phyloP scores from a whole-genome alignment of 37 sponge, comb jelly and placozoan genomes.

The Crambe crambe region DNA sequence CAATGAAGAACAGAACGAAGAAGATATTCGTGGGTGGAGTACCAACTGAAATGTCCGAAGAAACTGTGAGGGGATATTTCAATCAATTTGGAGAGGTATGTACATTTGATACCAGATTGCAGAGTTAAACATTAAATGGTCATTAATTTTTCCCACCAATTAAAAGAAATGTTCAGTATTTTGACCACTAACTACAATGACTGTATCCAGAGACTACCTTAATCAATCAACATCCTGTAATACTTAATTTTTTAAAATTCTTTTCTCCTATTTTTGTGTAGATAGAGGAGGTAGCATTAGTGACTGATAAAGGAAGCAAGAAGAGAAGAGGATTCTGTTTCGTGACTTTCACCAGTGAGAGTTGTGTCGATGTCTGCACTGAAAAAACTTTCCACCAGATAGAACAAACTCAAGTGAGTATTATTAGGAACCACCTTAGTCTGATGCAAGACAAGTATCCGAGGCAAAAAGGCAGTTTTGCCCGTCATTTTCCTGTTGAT shows the following conservation, averaged over 20 bases:
- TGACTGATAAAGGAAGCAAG: constrained; percentile 52
- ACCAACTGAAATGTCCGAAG: constrained; percentile 63
- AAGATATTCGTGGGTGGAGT: constrained; percentile 91
- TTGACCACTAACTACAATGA: too few relatives aligned
- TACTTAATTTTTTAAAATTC: too few relatives aligned
- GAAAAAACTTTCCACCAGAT: constrained; percentile 48
- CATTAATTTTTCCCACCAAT: not conserved
- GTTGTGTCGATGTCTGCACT: constrained; percentile 59
- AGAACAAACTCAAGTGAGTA: constrained; percentile 28
- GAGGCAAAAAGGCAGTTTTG: too few relatives aligned
- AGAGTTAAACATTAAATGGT: not conserved
- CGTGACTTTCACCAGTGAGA: constrained; percentile 59
- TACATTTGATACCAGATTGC: too few relatives aligned
- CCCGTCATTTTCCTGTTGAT: too few relatives aligned
- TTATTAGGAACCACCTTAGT: not conserved
- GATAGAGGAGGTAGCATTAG: constrained; percentile 82
- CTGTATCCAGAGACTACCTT: too few relatives aligned
- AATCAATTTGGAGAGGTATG: constrained; percentile 68
- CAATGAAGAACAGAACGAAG: constrained; percentile 56
- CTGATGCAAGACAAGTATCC: too few relatives aligned
- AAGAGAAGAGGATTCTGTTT: constrained; percentile 74
- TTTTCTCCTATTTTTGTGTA: too few relatives aligned
- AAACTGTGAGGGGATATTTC: constrained; percentile 56
- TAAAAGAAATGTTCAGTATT: not conserved
- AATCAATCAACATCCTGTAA: too few relatives aligned